A percentile compares a stretch with the other conserved stretches of the same genome.
These are phyloP conservation scores for Teleiodes luculella DNA, from an alignment of 2,888 invertebrate species.

Conservation along the genomic window DNA sequence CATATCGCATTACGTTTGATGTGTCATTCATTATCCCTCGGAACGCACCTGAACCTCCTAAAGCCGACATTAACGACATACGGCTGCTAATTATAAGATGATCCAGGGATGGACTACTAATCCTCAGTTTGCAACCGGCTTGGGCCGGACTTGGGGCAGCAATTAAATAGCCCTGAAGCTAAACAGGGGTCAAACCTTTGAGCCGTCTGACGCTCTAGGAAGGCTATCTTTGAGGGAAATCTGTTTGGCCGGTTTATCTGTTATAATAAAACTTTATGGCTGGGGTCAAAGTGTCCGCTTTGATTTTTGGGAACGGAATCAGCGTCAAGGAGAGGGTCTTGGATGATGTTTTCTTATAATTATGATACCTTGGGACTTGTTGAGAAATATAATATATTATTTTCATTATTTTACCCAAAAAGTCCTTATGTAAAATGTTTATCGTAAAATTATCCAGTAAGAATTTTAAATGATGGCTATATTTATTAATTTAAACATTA, in stretches of 20 bases:
- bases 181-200: slow-evolving; percentile 13
- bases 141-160: slow-evolving; percentile 23
- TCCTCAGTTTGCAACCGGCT: slow-evolving; percentile 26
- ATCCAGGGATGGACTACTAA: slow-evolving; percentile 32
- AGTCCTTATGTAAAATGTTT: background rate
- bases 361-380: too few relatives aligned
- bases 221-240: slow-evolving; percentile 6
- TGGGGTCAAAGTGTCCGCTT: background rate
- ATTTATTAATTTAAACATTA: too few relatives aligned
- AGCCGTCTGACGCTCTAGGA: background rate
- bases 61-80: slow-evolving; percentile 31
- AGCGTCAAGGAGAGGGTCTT: background rate
- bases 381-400: too few relatives aligned
- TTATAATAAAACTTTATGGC: slow-evolving; percentile 5
- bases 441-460: too few relatives aligned
- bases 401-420: too few relatives aligned
- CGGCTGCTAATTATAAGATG: slow-evolving; percentile 40
- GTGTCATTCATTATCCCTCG: slow-evolving; percentile 10
- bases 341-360: too few relatives aligned
- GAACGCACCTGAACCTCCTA: slow-evolving; percentile 18
- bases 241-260: background rate
- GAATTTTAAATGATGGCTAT: too few relatives aligned
- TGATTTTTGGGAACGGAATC: background rate
- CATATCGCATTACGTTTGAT: slow-evolving; percentile 5
- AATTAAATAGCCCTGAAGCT: slow-evolving; percentile 34